phyloP scores from a whole-genome alignment of 2,888 invertebrate species.

The Hipparchia sbordonii region DNA sequence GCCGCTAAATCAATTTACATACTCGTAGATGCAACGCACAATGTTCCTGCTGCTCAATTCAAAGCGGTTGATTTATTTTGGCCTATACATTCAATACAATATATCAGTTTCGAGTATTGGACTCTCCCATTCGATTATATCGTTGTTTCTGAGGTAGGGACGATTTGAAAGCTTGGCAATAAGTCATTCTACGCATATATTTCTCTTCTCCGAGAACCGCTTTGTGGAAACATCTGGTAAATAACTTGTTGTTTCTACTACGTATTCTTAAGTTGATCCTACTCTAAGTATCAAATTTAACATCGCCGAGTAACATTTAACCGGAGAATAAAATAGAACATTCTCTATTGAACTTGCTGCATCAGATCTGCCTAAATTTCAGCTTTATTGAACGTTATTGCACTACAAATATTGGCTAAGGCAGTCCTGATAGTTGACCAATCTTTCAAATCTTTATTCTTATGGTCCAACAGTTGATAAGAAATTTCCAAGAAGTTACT shows the following conservation, averaged over 20 bases:
- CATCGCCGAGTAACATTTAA: no score
- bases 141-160: neutral
- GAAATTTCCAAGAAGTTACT: no score
- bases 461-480: no score
- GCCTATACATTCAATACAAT: constrained; percentile 29
- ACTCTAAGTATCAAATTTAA: no score
- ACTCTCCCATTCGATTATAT: neutral
- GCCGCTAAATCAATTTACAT: constrained; percentile 48
- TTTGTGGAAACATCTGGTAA: neutral
- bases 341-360: no score
- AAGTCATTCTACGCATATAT: neutral
- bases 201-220: neutral
- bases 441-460: no score
- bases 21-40: constrained; percentile 30
- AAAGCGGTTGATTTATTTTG: constrained; percentile 33
- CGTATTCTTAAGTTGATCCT: no score
- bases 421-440: no score
- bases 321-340: no score
- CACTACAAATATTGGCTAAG: no score
- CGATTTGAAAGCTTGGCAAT: constrained; percentile 3
- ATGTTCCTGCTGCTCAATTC: constrained; percentile 23
- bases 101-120: neutral
- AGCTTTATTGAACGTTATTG: no score
- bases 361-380: no score
- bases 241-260: neutral